A percentile compares a stretch with the other conserved stretches of the same genome.
Evolutionary conservation across 2,113 vertebrate species (phyloP).

Genomic region (Epinephelus fuscoguttatus): DNA sequence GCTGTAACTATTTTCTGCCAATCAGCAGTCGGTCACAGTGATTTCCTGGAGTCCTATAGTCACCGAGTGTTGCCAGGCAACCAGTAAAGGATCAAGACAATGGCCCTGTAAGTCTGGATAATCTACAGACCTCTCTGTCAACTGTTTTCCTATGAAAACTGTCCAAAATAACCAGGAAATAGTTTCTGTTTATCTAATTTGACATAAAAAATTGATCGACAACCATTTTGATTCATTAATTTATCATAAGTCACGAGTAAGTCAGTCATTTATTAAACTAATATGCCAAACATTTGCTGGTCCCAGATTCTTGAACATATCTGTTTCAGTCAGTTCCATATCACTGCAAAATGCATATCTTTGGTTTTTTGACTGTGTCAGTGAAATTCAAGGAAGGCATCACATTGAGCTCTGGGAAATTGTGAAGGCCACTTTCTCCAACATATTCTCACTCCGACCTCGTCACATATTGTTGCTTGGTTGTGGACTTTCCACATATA

Average conservation of each 20-base stretch:
- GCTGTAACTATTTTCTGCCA: not conserved
- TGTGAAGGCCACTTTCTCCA: no score
- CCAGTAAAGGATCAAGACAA: not conserved
- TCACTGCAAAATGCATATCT: no score
- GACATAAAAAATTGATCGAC: not conserved
- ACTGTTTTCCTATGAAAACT: not conserved
- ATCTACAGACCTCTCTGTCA: not conserved
- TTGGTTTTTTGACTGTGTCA: no score
- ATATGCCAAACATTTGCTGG: not conserved
- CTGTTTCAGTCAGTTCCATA: no score
- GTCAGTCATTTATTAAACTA: not conserved
- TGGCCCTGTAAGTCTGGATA: not conserved
- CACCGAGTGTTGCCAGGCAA: slow-evolving; percentile 9
- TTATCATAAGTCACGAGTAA: not conserved
- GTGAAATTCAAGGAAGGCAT: no score
- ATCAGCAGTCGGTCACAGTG: not conserved
- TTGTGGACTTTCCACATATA: no score
- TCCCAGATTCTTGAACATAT: not conserved
- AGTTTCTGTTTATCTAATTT: not conserved
- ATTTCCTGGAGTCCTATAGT: not conserved
- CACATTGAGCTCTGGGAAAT: no score
- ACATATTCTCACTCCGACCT: no score
- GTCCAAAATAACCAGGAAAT: not conserved
- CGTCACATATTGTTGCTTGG: no score
- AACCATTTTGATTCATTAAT: not conserved